A percentile compares a stretch with the other conserved stretches of the same genome.
phyloP scores from a whole-genome alignment of 2,888 invertebrate genomes.

The Iselma pallidipennis region DNA sequence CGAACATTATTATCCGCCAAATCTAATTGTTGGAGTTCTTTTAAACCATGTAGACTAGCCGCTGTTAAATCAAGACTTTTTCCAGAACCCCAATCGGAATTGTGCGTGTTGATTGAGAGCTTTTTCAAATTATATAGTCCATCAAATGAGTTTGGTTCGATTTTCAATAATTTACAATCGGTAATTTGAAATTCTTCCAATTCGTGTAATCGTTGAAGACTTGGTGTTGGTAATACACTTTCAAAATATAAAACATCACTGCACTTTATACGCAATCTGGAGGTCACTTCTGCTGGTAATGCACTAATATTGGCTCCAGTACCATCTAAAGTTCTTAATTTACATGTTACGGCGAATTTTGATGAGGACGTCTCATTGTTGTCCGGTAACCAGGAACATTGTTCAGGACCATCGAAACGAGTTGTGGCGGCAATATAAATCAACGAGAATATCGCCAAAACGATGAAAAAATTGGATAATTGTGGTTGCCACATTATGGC shows the following conservation, averaged over 20 bases:
- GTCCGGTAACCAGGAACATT: conserved; percentile 57
- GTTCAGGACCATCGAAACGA: conserved; percentile 55
- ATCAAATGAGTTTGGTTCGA: conserved; percentile 78
- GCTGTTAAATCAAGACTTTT: conserved; percentile 75
- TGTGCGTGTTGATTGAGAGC: conserved; percentile 77
- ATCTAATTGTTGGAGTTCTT: conserved; percentile 78
- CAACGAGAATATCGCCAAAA: conserved; percentile 37
- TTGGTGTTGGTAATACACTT: conserved; percentile 73
- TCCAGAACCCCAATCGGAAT: conserved; percentile 75
- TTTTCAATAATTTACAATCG: conserved; percentile 77
- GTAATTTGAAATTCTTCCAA: conserved; percentile 76
- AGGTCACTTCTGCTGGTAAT: conserved; percentile 71
- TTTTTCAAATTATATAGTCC: conserved; percentile 79
- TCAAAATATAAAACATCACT: conserved; percentile 77
- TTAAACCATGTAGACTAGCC: conserved; percentile 74
- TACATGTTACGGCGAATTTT: conserved; percentile 65
- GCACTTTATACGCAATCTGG: conserved; percentile 74
- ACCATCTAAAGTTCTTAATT: conserved; percentile 71
- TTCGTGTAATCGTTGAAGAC: conserved; percentile 69
- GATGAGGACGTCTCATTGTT: conserved; percentile 58
- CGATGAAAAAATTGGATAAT: conserved; percentile 53
- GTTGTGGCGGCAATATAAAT: conserved; percentile 32
- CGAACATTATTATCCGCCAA: conserved; percentile 83
- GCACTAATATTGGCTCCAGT: conserved; percentile 69
- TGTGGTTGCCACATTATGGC: conserved; percentile 58